Conservation (phyloP, 2,888 invertebrate species). For the Chalcosyrphus nemorum region DNA sequence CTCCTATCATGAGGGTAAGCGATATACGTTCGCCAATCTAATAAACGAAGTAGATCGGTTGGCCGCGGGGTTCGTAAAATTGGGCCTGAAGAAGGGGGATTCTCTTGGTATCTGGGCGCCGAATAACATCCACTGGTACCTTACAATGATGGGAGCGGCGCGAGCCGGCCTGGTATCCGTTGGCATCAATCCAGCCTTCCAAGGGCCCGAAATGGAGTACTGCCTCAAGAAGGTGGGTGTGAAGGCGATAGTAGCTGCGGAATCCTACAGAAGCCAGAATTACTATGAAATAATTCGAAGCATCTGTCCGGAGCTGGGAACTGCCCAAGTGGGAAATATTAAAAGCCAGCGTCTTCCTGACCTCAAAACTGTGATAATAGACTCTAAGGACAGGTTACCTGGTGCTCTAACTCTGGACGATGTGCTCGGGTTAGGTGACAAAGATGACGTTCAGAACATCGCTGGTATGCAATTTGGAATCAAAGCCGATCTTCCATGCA, state of each 20-base stretch:
- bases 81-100: conserved; percentile 88
- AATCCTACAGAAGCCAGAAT: conserved; percentile 84
- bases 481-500: conserved; percentile 86
- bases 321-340: conserved; percentile 81
- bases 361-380: conserved; percentile 83
- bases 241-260: conserved; percentile 85
- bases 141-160: conserved; percentile 86
- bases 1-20: conserved; percentile 82
- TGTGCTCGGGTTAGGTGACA: conserved; percentile 77
- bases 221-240: conserved; percentile 87
- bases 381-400: conserved; percentile 82
- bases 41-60: conserved; percentile 83
- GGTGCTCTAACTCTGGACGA: conserved; percentile 80
- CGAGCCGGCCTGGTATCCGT: conserved; percentile 88
- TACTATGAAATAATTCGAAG: conserved; percentile 85
- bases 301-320: conserved; percentile 83
- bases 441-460: conserved; percentile 62
- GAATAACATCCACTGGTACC: conserved; percentile 88
- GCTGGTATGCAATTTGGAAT: conserved; percentile 82
- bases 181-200: conserved; percentile 88
- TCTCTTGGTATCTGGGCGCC: conserved; percentile 89
- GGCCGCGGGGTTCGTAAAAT: conserved; percentile 86
- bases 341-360: conserved; percentile 80
- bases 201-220: conserved; percentile 86
- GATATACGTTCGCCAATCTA: conserved; percentile 83